Evolutionary conservation across 1,140 invertebrate genomes (phyloP).

Genomic region (Metaphire vulgaris): DNA sequence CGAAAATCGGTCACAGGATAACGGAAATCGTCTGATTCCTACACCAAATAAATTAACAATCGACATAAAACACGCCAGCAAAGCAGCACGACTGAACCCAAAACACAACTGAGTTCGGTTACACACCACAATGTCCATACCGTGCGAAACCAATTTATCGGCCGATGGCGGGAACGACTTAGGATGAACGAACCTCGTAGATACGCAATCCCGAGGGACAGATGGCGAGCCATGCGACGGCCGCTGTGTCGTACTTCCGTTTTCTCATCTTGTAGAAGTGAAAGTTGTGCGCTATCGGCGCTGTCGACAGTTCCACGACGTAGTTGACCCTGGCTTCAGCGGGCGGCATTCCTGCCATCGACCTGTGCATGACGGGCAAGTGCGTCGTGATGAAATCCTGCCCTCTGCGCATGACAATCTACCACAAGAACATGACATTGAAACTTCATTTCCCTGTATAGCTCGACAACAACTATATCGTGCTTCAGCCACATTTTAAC

Average conservation of each 20-base stretch:
- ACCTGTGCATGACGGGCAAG: conserved; percentile 61
- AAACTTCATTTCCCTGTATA: not conserved
- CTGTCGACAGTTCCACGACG: conserved; percentile 76
- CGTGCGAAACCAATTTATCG: not conserved
- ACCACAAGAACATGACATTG: conserved; percentile 6
- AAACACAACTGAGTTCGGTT: not conserved
- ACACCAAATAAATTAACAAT: not conserved
- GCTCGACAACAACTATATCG: too few relatives aligned
- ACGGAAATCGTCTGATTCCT: not conserved
- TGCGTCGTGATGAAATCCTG: conserved; percentile 58
- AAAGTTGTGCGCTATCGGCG: conserved; percentile 80
- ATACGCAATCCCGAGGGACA: not conserved
- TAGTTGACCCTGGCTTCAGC: conserved; percentile 64
- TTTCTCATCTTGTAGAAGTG: conserved; percentile 76
- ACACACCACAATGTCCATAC: not conserved
- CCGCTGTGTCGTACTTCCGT: conserved; percentile 61
- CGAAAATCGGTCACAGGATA: not conserved
- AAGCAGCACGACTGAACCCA: not conserved
- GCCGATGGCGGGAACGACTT: not conserved
- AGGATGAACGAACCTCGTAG: not conserved
- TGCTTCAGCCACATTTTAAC: too few relatives aligned
- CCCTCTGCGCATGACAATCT: conserved; percentile 59
- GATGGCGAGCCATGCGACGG: not conserved
- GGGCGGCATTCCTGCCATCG: conserved; percentile 55
- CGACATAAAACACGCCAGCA: not conserved